phyloP scores from a whole-genome alignment of 1,140 invertebrate genomes.

The Drosophila pachea region DNA sequence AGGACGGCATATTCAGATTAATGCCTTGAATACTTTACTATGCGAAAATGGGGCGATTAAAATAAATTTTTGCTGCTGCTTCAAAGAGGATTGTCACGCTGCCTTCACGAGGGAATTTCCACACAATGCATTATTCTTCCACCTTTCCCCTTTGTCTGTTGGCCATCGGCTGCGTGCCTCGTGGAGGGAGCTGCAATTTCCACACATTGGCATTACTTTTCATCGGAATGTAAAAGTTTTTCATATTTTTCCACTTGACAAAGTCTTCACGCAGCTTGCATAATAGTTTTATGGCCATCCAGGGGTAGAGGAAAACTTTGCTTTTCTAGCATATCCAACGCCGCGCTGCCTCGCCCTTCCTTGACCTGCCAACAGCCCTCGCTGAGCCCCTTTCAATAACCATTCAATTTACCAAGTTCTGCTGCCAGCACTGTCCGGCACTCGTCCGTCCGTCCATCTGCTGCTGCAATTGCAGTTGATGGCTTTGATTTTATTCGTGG shows the following conservation, averaged over 20 bases:
- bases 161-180: neutral
- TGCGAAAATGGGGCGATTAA: too few species aligned
- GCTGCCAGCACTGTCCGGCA: neutral
- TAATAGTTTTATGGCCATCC: constrained; percentile 73
- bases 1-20: too few species aligned
- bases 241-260: constrained; percentile 77
- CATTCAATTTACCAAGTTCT: constrained; percentile 61
- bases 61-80: too few species aligned
- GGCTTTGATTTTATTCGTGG: constrained; percentile 77
- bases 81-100: too few species aligned
- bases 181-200: constrained; percentile 27
- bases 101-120: too few species aligned
- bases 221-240: constrained; percentile 76
- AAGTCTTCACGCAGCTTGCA: constrained; percentile 77
- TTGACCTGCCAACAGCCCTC: too few species aligned
- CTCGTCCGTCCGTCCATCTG: constrained; percentile 6
- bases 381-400: constrained; percentile 66
- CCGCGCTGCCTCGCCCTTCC: neutral
- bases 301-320: constrained; percentile 63
- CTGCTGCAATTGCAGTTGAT: constrained; percentile 73
- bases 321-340: constrained; percentile 33
- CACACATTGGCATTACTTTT: constrained; percentile 57
- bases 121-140: too few species aligned
- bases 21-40: too few species aligned
- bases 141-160: neutral